These are phyloP conservation scores for Sciaenops ocellatus DNA, from an alignment of 2,797 vertebrate species.

Conservation along the genomic window DNA sequence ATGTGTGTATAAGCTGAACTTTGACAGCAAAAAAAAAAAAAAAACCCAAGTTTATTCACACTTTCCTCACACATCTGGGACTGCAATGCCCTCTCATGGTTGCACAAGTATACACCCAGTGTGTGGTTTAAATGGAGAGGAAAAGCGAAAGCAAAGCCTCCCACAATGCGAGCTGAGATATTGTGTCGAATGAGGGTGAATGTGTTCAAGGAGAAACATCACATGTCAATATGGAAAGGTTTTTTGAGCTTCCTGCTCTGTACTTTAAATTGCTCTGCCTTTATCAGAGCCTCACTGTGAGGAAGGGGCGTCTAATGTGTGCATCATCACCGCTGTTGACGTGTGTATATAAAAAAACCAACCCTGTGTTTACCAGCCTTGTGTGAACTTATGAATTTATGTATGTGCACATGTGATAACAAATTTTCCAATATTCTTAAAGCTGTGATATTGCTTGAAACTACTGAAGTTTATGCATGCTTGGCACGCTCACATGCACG, in stretches of 20 bases:
- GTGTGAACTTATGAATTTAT: slow-evolving; percentile 79
- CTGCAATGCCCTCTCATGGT: slow-evolving; percentile 83
- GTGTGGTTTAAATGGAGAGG: slow-evolving; percentile 46
- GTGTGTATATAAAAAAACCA: slow-evolving; percentile 18
- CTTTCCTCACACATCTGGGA: slow-evolving; percentile 69
- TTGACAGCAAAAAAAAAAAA: slow-evolving; percentile 48
- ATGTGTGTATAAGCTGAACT: slow-evolving; percentile 61
- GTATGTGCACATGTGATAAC: slow-evolving; percentile 72
- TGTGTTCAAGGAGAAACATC: slow-evolving; percentile 45
- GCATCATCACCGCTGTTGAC: slow-evolving; percentile 47
- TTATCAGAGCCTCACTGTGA: slow-evolving; percentile 40
- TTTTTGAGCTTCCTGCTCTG: slow-evolving; percentile 57
- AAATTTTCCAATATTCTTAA: slow-evolving; percentile 76
- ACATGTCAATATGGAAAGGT: slow-evolving; percentile 55
- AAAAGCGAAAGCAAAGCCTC: slow-evolving; percentile 63
- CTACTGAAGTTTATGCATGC: slow-evolving; percentile 63
- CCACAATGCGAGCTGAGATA: slow-evolving; percentile 32
- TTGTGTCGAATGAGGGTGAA: slow-evolving; percentile 41
- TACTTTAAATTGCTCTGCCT: slow-evolving; percentile 64
- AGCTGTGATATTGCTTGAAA: slow-evolving; percentile 74
- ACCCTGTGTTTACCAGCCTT: slow-evolving; percentile 60
- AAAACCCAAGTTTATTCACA: slow-evolving; percentile 59
- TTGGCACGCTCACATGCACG: slow-evolving; percentile 19
- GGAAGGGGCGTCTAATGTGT: slow-evolving; percentile 39
- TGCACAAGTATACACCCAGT: slow-evolving; percentile 52